Conservation (phyloP, 2,888 invertebrate species). For the Halictus quadricinctus region DNA sequence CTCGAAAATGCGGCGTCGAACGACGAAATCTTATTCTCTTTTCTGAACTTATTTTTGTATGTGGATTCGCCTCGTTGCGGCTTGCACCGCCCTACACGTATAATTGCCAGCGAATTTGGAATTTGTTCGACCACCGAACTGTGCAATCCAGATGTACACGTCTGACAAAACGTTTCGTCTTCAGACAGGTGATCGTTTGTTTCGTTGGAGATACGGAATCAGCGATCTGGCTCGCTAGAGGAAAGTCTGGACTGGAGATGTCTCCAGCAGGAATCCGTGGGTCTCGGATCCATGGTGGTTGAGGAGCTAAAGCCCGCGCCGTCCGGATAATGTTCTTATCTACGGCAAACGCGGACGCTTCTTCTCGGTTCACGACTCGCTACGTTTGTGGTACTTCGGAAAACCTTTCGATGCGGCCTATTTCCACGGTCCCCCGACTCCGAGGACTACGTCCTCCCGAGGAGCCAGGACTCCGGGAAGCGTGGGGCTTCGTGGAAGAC, state of each 20-base stretch:
- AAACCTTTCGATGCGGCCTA: conserved; percentile 55
- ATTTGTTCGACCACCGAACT: no score
- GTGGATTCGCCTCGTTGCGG: no score
- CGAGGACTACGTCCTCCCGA: neutral
- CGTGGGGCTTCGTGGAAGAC: conserved; percentile 27
- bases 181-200: neutral
- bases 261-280: no score
- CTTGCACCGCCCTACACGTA: no score
- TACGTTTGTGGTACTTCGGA: conserved; percentile 36
- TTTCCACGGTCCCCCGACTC: conserved; percentile 17
- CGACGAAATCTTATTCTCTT: no score
- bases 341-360: conserved; percentile 3
- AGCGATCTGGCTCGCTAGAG: neutral
- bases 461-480: neutral
- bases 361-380: neutral
- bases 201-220: neutral
- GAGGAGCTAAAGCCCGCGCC: conserved; percentile 23
- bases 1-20: no score
- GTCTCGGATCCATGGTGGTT: neutral
- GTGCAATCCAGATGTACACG: no score
- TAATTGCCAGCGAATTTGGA: no score
- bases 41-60: no score
- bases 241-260: neutral
- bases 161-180: no score
- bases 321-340: conserved; percentile 19